These are phyloP conservation scores for Eilema griseolum DNA, from an alignment of 2,888 invertebrate species.

Conservation along the genomic window DNA sequence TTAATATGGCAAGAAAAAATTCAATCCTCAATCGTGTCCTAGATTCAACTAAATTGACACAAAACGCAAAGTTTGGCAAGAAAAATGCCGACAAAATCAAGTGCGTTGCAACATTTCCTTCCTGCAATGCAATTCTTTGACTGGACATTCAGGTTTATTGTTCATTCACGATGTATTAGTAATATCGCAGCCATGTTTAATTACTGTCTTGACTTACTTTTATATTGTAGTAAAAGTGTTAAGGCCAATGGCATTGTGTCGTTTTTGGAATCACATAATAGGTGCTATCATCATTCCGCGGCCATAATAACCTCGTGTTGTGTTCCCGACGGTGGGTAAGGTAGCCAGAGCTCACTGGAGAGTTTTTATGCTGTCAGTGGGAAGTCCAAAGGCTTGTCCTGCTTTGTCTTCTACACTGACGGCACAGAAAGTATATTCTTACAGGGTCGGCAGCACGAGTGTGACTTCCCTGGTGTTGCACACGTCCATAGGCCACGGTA, in stretches of 20 bases:
- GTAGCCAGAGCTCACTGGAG: too few species aligned
- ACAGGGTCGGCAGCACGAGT: too few species aligned
- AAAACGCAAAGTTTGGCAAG: slow-evolving; percentile 3
- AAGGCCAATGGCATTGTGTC: background rate
- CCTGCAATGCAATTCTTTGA: slow-evolving; percentile 17
- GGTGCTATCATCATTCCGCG: too few species aligned
- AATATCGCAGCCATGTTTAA: background rate
- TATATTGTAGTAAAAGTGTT: background rate
- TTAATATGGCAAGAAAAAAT: background rate
- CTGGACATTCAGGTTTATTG: slow-evolving; percentile 10
- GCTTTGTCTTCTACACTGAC: too few species aligned
- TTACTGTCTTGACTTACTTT: background rate
- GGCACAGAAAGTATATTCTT: too few species aligned
- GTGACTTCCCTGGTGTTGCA: too few species aligned
- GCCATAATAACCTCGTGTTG: too few species aligned
- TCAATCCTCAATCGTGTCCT: slow-evolving; percentile 9
- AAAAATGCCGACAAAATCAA: background rate
- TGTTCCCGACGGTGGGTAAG: too few species aligned
- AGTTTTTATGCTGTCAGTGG: too few species aligned
- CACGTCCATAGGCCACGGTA: too few species aligned
- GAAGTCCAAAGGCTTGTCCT: too few species aligned
- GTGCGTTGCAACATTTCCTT: slow-evolving; percentile 10
- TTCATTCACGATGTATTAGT: background rate
- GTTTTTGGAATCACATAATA: too few species aligned
- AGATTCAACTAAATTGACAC: slow-evolving; percentile 17